Conservation (phyloP, 2,113 vertebrate genomes). For the Piprites chloris region DNA sequence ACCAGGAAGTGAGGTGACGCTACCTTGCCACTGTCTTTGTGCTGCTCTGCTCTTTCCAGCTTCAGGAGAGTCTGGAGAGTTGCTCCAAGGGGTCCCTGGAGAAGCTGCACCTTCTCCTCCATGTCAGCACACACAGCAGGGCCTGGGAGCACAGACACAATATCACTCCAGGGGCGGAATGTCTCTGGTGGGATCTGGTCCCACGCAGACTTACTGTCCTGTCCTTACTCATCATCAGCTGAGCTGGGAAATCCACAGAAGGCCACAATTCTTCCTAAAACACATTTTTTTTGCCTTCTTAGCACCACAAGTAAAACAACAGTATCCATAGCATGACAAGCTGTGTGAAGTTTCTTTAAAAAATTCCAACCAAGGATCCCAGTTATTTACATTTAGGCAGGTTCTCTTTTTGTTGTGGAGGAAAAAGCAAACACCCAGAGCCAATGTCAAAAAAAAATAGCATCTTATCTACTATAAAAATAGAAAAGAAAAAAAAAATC, state of each 20-base stretch:
- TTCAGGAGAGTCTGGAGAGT: background rate
- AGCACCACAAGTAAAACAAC: background rate
- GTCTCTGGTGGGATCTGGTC: rapidly evolving
- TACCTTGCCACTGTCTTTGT: rapidly evolving
- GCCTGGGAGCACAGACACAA: background rate
- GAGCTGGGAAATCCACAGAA: background rate
- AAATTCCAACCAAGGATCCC: background rate
- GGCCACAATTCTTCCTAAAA: background rate
- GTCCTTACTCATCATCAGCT: rapidly evolving
- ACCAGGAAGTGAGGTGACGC: background rate
- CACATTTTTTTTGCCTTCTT: background rate
- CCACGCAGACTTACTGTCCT: rapidly evolving
- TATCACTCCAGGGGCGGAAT: background rate
- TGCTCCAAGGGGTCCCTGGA: background rate
- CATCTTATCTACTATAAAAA: background rate
- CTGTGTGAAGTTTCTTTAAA: no score
- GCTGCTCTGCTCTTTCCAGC: background rate
- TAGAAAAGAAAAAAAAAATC: background rate
- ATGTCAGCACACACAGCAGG: rapidly evolving
- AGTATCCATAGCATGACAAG: rapidly evolving
- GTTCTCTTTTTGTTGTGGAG: background rate
- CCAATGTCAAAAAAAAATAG: background rate
- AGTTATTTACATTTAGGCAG: background rate
- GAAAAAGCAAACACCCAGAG: background rate
- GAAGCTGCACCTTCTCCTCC: background rate